Evolutionary conservation across 2,113 vertebrate genomes (phyloP).

Genomic region (Tenebrosternarchus preto): DNA sequence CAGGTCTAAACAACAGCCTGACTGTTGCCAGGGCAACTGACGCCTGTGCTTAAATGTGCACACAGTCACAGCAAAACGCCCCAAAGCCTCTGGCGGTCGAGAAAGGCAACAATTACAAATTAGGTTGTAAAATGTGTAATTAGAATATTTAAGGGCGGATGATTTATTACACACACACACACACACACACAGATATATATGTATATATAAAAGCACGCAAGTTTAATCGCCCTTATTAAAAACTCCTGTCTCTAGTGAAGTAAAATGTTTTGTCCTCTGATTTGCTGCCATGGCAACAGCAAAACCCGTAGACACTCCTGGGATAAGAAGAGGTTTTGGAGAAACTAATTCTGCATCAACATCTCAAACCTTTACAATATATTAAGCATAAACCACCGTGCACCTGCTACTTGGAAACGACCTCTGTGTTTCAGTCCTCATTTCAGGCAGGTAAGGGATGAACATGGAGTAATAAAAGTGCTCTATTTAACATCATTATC

Average conservation of each 20-base stretch:
- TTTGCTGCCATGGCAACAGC: conserved; percentile 26
- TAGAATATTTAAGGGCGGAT: conserved; percentile 17
- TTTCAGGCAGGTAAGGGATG: background rate
- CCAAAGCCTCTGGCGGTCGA: background rate
- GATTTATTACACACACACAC: background rate
- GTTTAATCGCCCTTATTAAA: conserved; percentile 6
- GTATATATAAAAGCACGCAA: background rate
- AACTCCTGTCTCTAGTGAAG: conserved; percentile 37
- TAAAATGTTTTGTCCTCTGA: conserved; percentile 24
- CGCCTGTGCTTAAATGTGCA: background rate
- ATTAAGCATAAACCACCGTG: background rate
- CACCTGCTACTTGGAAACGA: background rate
- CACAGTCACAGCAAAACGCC: background rate
- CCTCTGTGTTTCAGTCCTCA: background rate
- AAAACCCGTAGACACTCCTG: conserved; percentile 3
- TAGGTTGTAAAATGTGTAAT: conserved; percentile 1
- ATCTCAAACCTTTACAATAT: background rate
- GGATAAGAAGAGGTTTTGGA: background rate
- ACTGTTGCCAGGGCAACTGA: no score
- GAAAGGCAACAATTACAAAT: conserved; percentile 19
- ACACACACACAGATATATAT: conserved; percentile 13
- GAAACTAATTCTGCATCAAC: background rate
- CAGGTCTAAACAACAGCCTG: no score
- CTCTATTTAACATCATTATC: background rate
- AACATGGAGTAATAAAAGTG: background rate